A percentile compares a stretch with the other conserved stretches of the same genome.
Evolutionary conservation across 2,888 invertebrate species (phyloP).

Genomic region (Latheticus oryzae): DNA sequence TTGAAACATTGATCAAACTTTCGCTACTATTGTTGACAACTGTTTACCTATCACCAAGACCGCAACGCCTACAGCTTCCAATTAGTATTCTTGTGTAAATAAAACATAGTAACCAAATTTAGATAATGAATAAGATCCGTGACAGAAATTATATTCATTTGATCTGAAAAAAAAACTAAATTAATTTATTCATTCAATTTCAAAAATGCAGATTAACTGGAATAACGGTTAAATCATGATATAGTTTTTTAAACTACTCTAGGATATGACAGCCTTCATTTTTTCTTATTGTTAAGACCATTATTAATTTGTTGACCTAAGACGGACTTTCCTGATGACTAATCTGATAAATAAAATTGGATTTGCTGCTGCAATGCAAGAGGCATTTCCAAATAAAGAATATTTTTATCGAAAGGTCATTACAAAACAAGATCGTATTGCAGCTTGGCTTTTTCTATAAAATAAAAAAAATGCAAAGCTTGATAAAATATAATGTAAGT

Average conservation of each 20-base stretch:
- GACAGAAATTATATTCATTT: slow-evolving; percentile 19
- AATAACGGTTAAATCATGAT: slow-evolving; percentile 10
- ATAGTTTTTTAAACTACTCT: slow-evolving; percentile 21
- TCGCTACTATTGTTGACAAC: neutral
- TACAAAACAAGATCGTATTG: slow-evolving; percentile 1
- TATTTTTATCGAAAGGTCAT: slow-evolving; percentile 17
- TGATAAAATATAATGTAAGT: too few species aligned
- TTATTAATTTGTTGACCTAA: slow-evolving; percentile 40
- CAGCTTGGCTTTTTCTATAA: too few species aligned
- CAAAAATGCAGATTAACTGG: neutral
- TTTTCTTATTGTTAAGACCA: slow-evolving; percentile 28
- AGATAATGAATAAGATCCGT: slow-evolving; percentile 25
- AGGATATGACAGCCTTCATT: slow-evolving; percentile 24
- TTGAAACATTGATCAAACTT: slow-evolving; percentile 28
- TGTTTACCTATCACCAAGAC: neutral
- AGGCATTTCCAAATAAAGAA: slow-evolving; percentile 26
- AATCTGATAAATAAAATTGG: slow-evolving; percentile 28
- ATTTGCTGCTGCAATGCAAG: too few species aligned
- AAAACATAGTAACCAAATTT: slow-evolving; percentile 14
- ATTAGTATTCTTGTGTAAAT: slow-evolving; percentile 20
- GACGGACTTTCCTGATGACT: slow-evolving; percentile 41
- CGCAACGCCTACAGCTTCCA: slow-evolving; percentile 6
- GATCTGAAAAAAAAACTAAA: slow-evolving; percentile 3
- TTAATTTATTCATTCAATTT: neutral
- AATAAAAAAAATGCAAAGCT: too few species aligned